A percentile compares a stretch with the other conserved stretches of the same genome.
phyloP scores from a whole-genome alignment of 2,797 vertebrate genomes.

The Limnodromus scolopaceus region DNA sequence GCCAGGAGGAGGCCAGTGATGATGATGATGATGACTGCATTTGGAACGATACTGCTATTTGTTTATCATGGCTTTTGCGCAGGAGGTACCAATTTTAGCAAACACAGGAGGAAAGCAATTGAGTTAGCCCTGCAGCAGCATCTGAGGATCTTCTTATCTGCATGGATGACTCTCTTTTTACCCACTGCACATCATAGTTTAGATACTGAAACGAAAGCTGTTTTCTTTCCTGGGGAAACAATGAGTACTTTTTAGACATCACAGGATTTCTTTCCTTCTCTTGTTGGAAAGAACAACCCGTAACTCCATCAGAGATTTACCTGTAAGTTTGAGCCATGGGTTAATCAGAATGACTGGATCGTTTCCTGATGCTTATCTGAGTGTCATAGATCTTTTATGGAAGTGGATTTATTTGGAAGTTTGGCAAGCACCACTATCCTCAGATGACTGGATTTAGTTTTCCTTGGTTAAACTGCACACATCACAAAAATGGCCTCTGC shows the following conservation, averaged over 20 bases:
- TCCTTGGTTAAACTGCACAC: background rate
- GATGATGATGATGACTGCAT: constrained; percentile 54
- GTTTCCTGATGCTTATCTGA: background rate
- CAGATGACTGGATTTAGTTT: background rate
- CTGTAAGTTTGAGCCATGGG: background rate
- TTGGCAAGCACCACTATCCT: background rate
- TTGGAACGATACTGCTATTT: constrained; percentile 29
- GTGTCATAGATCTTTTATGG: background rate
- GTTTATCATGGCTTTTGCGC: constrained; percentile 46
- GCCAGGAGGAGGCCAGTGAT: constrained; percentile 48
- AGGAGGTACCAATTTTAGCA: constrained; percentile 55
- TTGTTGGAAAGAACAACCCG: background rate
- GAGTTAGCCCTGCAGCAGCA: constrained; percentile 41
- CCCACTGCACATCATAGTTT: background rate
- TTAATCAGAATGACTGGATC: background rate
- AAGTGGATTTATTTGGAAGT: background rate
- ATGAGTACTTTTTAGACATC: background rate
- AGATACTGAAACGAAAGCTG: background rate
- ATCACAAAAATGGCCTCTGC: background rate
- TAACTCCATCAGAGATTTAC: background rate
- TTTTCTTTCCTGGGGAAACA: background rate
- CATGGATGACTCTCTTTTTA: constrained; percentile 36
- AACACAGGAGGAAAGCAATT: constrained; percentile 56
- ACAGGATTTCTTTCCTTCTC: background rate
- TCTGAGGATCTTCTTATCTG: constrained; percentile 54